Base-by-base conservation (phyloP, 1,140 invertebrate species). In the Pseudomyrmex concolor region DNA sequence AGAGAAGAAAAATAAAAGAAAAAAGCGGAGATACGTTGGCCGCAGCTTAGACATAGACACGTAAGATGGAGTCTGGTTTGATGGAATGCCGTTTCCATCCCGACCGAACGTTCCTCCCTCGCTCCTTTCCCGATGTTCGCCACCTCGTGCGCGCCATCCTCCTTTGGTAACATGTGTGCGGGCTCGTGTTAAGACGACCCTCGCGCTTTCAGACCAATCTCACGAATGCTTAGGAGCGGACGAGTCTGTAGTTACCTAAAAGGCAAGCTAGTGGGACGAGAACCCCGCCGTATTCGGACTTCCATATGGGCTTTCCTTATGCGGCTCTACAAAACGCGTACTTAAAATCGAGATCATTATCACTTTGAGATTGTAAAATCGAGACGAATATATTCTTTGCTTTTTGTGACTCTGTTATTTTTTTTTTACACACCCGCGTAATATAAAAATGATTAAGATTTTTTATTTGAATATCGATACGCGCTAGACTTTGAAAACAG, bases 1-100 rank as follows among this genome's bases (percentile, higher is more conserved):
- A n/a, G 22, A 50, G 78, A 80, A 81, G 50, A 77, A 64, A 54
- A 59, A 25, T 62, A 80, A 50, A 25, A 84, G 77, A 89, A 77
- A 67, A 62, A 62, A 72, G 43, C 34, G 59, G 50, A 84, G 84
- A 86, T 80, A 83, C 73, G 85, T 89, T 85, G 90, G 89, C 84
- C 60, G 50, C 50, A 62, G 19, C 19, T 62, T 62, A 62, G 12
- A 12, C 85, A 89, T 85, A 90, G 74, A 77, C 71, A 70, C 84
- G 71, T 90, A 90, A 93, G 91, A 92, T 93, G 92, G 91, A 92
- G 91, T 91, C 91, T 92, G 90, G 89, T 92, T 93, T 92, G 92
- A 93, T 92, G 91, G 92, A 93, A 92, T 92, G 91, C 88, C 90
- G 89, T 90, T 91, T 88, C 88, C 85, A 91, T 90, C 87, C 86